Evolutionary conservation across 2,113 vertebrate species (phyloP).

Genomic region (Saccopteryx leptura): DNA sequence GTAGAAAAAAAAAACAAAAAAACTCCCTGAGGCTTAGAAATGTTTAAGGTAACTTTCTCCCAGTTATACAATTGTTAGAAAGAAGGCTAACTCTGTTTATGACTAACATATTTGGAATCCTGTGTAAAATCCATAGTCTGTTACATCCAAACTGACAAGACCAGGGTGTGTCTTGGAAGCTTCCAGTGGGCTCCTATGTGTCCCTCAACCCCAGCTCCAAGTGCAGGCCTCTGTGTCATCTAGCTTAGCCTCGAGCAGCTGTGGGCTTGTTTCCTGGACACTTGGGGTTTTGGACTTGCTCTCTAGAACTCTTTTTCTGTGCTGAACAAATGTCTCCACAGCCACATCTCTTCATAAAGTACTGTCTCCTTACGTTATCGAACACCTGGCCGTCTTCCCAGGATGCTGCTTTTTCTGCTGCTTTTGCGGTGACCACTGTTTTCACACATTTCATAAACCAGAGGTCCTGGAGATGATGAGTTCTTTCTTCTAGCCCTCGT

Average conservation of each 20-base stretch:
- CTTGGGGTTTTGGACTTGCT: background rate
- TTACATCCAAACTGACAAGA: background rate
- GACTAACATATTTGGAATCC: background rate
- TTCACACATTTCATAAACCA: background rate
- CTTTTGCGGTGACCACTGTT: background rate
- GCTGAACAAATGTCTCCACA: background rate
- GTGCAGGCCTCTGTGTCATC: background rate
- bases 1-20: background rate
- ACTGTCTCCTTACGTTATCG: background rate
- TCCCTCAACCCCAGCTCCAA: background rate
- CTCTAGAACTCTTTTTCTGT: background rate
- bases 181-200: background rate
- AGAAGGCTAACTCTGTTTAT: background rate
- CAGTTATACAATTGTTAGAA: background rate
- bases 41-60: background rate
- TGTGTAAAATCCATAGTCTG: background rate
- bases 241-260: background rate
- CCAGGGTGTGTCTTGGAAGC: background rate
- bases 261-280: background rate
- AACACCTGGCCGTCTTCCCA: background rate
- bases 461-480: background rate
- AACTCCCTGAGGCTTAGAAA: background rate
- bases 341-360: background rate
- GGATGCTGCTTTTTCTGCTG: background rate
- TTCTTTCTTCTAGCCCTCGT: background rate